A percentile compares a stretch with the other conserved stretches of the same genome.
Evolutionary conservation across 2,113 vertebrate genomes (phyloP).

Genomic region (Phalacrocorax aristotelis): DNA sequence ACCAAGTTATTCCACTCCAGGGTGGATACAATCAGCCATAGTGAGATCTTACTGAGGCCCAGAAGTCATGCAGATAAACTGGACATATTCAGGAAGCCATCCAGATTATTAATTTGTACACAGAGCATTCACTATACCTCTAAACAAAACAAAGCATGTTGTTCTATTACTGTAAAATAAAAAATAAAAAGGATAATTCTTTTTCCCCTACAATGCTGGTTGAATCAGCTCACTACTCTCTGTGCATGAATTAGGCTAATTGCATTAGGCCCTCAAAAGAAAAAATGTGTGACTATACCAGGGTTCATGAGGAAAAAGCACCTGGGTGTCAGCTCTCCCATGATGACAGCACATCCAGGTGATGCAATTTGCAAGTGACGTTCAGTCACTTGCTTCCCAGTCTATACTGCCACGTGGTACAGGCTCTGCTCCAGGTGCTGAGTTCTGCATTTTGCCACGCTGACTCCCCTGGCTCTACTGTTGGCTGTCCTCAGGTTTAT

Average conservation of each 20-base stretch:
- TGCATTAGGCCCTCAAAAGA: neutral
- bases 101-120: neutral
- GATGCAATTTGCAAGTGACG: neutral
- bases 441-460: neutral
- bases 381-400: neutral
- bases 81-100: neutral
- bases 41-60: neutral
- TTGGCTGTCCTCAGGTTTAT: neutral
- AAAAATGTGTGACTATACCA: neutral
- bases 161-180: neutral
- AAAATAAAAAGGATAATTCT: neutral
- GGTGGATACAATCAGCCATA: neutral
- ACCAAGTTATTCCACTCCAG: neutral
- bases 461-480: neutral
- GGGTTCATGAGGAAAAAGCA: neutral
- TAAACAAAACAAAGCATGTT: neutral
- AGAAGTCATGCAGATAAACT: neutral
- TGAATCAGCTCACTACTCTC: neutral
- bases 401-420: fast-evolving
- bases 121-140: neutral
- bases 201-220: neutral
- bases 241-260: neutral
- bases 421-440: neutral
- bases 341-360: neutral
- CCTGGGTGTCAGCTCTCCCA: neutral